phyloP scores from a whole-genome alignment of 2,113 vertebrate species.

The Benthochromis sp. region DNA sequence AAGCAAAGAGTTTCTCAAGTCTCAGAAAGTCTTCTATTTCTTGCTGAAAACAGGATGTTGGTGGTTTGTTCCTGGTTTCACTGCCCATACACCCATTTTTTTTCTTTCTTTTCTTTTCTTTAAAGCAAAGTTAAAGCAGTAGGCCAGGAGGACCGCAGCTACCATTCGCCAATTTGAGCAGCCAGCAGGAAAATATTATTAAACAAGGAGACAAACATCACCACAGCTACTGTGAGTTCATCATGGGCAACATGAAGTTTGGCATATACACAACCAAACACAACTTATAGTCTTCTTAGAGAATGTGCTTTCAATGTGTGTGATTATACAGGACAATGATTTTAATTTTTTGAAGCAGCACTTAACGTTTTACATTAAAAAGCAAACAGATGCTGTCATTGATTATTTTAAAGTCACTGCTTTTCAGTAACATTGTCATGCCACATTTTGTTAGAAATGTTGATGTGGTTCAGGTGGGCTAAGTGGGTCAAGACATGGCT shows the following conservation, averaged over 20 bases:
- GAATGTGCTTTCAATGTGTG: background rate
- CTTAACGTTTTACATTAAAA: background rate
- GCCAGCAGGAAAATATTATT: background rate
- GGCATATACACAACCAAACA: background rate
- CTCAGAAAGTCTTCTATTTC: background rate
- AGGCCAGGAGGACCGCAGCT: background rate
- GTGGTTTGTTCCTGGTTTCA: background rate
- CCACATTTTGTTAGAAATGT: background rate
- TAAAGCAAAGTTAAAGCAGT: background rate
- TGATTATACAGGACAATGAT: background rate
- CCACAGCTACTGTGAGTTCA: background rate
- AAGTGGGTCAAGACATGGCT: background rate
- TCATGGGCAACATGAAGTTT: background rate
- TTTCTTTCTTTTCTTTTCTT: background rate
- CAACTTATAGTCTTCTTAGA: background rate
- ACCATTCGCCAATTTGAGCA: background rate
- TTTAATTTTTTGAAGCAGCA: background rate
- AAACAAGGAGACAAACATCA: background rate
- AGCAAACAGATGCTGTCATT: background rate
- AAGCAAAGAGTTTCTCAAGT: background rate
- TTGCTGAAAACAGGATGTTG: background rate
- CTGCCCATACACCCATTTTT: accelerated
- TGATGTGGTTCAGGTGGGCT: background rate
- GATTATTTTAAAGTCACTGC: background rate
- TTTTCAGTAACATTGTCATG: background rate